These are phyloP conservation scores for Clarias laeviceps DNA, from an alignment of 2,797 vertebrate species.

Conservation along the genomic window DNA sequence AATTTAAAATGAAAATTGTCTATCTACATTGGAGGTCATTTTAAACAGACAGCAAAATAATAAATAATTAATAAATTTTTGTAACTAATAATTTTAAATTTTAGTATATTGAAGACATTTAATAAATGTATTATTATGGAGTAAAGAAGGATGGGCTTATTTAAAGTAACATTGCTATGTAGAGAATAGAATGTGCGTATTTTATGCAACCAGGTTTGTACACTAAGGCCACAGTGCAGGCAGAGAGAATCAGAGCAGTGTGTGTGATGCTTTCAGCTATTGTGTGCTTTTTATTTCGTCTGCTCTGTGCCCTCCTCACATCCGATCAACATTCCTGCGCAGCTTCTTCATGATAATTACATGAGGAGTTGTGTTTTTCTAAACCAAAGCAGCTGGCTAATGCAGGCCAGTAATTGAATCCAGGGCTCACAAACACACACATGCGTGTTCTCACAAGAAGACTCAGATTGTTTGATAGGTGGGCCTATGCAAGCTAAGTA, in stretches of 20 bases:
- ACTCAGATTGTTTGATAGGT: constrained; percentile 34
- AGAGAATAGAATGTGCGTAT: background rate
- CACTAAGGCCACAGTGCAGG: constrained; percentile 42
- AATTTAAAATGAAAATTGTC: background rate
- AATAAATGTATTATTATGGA: background rate
- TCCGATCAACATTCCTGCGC: constrained; percentile 67
- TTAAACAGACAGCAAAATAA: background rate
- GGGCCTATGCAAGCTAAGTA: constrained; percentile 30
- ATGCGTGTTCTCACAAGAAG: constrained; percentile 27
- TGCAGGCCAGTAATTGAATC: constrained; percentile 48
- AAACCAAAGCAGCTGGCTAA: constrained; percentile 72
- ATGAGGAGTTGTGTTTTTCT: constrained; percentile 71
- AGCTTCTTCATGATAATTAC: constrained; percentile 65
- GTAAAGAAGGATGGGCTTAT: background rate
- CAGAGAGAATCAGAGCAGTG: background rate
- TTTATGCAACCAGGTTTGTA: background rate
- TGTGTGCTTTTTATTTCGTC: constrained; percentile 66
- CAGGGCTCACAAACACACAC: constrained; percentile 42
- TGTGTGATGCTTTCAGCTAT: constrained; percentile 60
- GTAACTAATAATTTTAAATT: background rate
- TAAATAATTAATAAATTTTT: background rate
- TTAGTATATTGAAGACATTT: background rate
- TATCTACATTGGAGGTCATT: background rate
- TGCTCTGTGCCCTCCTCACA: constrained; percentile 52
- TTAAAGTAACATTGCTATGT: too few species aligned